These are phyloP conservation scores for Aplysina aerophoba DNA, from an alignment of 37 sponge, comb jelly and placozoan genomes.

Conservation along the genomic window DNA sequence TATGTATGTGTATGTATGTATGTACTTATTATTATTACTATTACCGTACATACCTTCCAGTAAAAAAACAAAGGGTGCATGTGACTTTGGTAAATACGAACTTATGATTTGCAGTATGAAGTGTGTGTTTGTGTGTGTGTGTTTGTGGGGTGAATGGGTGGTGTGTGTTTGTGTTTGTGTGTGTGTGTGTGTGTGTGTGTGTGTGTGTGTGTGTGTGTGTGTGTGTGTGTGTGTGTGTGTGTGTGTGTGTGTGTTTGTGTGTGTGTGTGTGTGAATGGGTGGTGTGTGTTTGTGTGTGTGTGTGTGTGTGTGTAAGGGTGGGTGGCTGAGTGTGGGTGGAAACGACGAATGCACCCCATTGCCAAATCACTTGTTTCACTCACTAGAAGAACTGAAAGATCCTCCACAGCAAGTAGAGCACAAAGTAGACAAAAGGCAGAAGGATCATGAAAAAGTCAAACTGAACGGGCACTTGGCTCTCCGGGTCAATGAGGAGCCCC, in stretches of 20 bases:
- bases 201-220: constrained; percentile 35
- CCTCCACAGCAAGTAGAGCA: constrained; percentile 27
- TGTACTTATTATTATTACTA: too few relatives aligned
- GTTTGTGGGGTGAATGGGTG: too few relatives aligned
- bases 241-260: constrained; percentile 31
- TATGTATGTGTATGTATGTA: constrained; percentile 19
- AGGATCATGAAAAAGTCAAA: constrained; percentile 55
- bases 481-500: constrained; percentile 42
- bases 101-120: too few relatives aligned
- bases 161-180: constrained; percentile 33
- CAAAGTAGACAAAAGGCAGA: constrained; percentile 66
- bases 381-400: constrained; percentile 13
- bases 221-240: constrained; percentile 35
- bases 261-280: constrained; percentile 29
- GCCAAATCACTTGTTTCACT: background rate
- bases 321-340: too few relatives aligned
- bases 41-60: too few relatives aligned
- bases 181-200: constrained; percentile 33
- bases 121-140: too few relatives aligned
- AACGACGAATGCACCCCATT: too few relatives aligned
- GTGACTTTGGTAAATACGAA: too few relatives aligned
- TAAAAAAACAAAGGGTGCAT: too few relatives aligned
- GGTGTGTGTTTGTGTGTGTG: constrained; percentile 36
- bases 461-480: constrained; percentile 40
- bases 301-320: background rate